A percentile compares a stretch with the other conserved stretches of the same genome.
phyloP scores from a whole-genome alignment of 2,888 invertebrate genomes.

The Luffia ferchaultella region DNA sequence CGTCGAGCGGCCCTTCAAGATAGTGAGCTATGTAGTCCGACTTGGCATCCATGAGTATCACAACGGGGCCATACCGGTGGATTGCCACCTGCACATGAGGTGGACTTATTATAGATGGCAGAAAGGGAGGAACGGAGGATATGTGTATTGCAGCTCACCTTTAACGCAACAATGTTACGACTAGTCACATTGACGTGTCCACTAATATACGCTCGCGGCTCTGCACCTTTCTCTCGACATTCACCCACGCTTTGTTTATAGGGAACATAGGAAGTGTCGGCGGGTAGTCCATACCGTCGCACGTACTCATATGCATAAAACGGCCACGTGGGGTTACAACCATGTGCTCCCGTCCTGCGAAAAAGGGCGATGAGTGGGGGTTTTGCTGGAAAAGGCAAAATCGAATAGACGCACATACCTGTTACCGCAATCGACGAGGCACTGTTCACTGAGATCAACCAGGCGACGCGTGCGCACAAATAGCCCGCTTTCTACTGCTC shows the following conservation, averaged over 20 bases:
- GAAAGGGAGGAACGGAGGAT: background rate
- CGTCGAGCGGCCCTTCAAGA: slow-evolving; percentile 35
- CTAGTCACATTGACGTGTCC: slow-evolving; percentile 43
- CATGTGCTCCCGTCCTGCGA: slow-evolving; percentile 33
- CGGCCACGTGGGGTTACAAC: slow-evolving; percentile 47
- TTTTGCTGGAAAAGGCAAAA: background rate
- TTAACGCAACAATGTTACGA: slow-evolving; percentile 36
- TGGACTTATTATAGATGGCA: background rate
- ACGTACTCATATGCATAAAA: slow-evolving; percentile 41
- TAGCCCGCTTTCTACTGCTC: slow-evolving; percentile 50
- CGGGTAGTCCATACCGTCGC: slow-evolving; percentile 31
- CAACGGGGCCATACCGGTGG: slow-evolving; percentile 34
- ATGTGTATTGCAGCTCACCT: slow-evolving; percentile 23
- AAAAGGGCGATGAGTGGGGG: background rate
- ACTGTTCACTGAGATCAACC: slow-evolving; percentile 42
- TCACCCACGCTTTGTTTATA: too few species aligned
- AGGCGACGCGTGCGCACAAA: slow-evolving; percentile 34
- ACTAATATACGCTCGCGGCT: slow-evolving; percentile 39
- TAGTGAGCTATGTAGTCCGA: slow-evolving; percentile 30
- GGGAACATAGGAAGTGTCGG: too few species aligned
- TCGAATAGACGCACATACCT: too few species aligned
- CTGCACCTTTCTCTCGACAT: slow-evolving; percentile 28
- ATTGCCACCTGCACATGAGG: slow-evolving; percentile 33
- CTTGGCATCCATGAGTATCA: slow-evolving; percentile 37
- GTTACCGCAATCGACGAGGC: slow-evolving; percentile 45